Evolutionary conservation across 2,888 invertebrate genomes (phyloP).

Genomic region (Leucophenga montana): DNA sequence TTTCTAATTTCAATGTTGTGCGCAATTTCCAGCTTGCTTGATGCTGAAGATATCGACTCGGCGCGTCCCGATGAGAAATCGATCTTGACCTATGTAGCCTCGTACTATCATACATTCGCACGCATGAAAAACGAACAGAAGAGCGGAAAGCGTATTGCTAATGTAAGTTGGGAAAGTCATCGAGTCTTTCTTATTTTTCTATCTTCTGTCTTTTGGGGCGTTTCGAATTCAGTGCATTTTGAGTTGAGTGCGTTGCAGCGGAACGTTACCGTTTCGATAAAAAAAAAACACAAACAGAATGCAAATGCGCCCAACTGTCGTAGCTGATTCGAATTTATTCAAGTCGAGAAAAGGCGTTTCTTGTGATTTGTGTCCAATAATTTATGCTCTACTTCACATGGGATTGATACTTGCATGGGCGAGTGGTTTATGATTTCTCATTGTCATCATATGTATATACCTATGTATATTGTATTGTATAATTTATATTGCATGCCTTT

Average conservation of each 20-base stretch:
- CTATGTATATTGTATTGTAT: neutral
- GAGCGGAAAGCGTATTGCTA: conserved; percentile 96
- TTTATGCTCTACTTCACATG: conserved; percentile 63
- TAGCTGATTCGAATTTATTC: neutral
- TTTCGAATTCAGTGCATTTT: conserved; percentile 24
- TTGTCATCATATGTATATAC: conserved; percentile 45
- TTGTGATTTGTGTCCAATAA: conserved; percentile 39
- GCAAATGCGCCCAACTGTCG: conserved; percentile 18
- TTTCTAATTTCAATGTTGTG: neutral
- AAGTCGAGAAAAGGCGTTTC: neutral
- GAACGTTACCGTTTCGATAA: conserved; percentile 44
- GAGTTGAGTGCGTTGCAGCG: conserved; percentile 54
- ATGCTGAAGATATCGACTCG: conserved; percentile 97
- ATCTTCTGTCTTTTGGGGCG: neutral
- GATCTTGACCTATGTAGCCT: conserved; percentile 98
- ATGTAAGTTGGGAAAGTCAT: conserved; percentile 78
- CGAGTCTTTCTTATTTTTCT: conserved; percentile 5
- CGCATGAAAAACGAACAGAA: conserved; percentile 99
- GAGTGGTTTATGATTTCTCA: conserved; percentile 44
- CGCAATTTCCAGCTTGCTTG: conserved; percentile 79
- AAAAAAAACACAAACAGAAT: conserved; percentile 3
- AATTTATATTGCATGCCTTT: neutral
- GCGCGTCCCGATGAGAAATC: conserved; percentile 97
- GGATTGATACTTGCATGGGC: conserved; percentile 39
- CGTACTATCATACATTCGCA: conserved; percentile 99